Base-by-base conservation (phyloP, 2,797 vertebrate genomes). In the Semotilus atromaculatus region DNA sequence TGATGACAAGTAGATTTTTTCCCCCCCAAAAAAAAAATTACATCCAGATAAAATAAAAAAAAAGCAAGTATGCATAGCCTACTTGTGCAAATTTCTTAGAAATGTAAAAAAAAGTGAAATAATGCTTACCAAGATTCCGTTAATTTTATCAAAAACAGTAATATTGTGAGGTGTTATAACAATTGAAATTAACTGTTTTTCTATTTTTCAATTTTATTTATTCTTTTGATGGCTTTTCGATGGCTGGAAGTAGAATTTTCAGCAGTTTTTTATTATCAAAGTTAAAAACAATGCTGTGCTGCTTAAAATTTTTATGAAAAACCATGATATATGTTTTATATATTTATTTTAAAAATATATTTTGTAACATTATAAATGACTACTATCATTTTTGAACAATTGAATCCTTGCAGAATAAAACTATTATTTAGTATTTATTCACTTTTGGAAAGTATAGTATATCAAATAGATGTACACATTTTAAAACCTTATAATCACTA, bases 281-380 rank as follows among this genome's bases (percentile, higher is more conserved):
- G 18, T 6, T 73, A 18, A 48, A 73, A 72, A 19, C 26, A 45
- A 14, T 26, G 16, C 16, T 45, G 43, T 45, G 3, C 23, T 8
- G 13, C 7, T 51, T 6, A 21, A 11, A 26, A 43, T 26, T 26
- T 71, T 26, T 16, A 29, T 29, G 68, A 7, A 43, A 48, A 43
- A 71, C 2, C 3, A 14, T 18, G 0, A 26, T 45, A 0, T 0
- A 58, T 71, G 5, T 26, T 45, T 62, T 62, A 29, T 7, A 29
- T 0, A 64, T 64, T 64, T 5, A 6, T 29, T 21, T 14, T 1
- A 3, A 34, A 51, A 73, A 26, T 0, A 10, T 4, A 0, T 29
- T n/a, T 29, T 64, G 26, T 64, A 64, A 71, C 4, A 43, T 72
- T 45, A 18, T 73, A 31, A 19, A 31, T 31, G 0, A 5, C 4